These are phyloP conservation scores for Heliconius sara DNA, from an alignment of 2,888 invertebrate genomes.

Conservation along the genomic window DNA sequence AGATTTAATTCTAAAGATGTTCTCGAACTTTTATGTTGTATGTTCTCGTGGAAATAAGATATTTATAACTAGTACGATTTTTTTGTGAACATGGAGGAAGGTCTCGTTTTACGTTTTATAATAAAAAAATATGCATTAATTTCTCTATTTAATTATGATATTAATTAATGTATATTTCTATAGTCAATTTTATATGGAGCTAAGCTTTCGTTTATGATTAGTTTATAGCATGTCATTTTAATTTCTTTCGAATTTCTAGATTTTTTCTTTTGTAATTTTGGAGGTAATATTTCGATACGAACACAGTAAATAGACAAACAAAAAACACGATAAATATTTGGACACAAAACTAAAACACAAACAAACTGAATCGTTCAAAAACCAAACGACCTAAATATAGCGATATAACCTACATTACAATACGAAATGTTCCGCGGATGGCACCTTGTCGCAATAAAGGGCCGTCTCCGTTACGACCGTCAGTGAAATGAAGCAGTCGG, in stretches of 20 bases:
- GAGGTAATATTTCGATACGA: not conserved
- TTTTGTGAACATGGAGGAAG: conserved; percentile 4
- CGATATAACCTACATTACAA: conserved; percentile 64
- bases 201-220: not conserved
- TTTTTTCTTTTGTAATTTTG: not conserved
- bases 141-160: not conserved
- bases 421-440: conserved; percentile 58
- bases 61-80: conserved; percentile 26
- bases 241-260: not conserved
- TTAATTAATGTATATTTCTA: too few relatives aligned
- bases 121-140: not conserved
- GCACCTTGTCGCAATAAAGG: conserved; percentile 67
- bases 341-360: conserved; percentile 57
- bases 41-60: conserved; percentile 20
- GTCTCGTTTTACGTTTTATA: conserved; percentile 20
- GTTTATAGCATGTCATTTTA: not conserved
- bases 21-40: conserved; percentile 44
- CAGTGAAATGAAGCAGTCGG: conserved; percentile 55
- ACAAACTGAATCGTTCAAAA: conserved; percentile 54
- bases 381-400: conserved; percentile 76
- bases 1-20: conserved; percentile 54
- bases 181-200: too few relatives aligned
- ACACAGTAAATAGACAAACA: not conserved
- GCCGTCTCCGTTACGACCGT: conserved; percentile 57
- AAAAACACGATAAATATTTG: conserved; percentile 40